phyloP scores from a whole-genome alignment of 1,140 invertebrate genomes.

The Drosophila parvula region DNA sequence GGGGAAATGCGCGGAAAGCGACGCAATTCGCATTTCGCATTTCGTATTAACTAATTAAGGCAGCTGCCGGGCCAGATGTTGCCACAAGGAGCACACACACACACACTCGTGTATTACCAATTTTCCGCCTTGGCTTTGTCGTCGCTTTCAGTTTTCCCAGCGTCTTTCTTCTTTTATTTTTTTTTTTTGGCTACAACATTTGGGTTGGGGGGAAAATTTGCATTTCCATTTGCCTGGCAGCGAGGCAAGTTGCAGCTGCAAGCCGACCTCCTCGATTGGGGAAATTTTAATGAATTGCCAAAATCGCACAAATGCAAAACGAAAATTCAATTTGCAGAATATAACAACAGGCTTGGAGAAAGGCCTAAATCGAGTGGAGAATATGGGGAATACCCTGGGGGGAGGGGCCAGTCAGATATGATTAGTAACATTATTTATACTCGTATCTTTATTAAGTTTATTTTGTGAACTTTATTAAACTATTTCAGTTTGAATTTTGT shows the following conservation, averaged over 20 bases:
- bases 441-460: too few relatives aligned
- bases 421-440: too few relatives aligned
- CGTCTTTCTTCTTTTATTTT: neutral
- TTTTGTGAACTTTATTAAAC: too few relatives aligned
- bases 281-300: conserved; percentile 76
- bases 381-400: conserved; percentile 8
- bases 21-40: neutral
- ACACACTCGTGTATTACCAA: conserved; percentile 26
- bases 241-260: conserved; percentile 39
- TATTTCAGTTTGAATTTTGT: too few relatives aligned
- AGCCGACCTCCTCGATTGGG: neutral
- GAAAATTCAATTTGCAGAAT: conserved; percentile 76
- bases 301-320: conserved; percentile 73
- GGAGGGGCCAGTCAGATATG: too few relatives aligned
- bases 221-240: conserved; percentile 65
- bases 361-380: neutral
- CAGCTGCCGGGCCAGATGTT: conserved; percentile 46
- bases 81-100: conserved; percentile 16
- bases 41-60: conserved; percentile 53
- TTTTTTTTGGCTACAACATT: conserved; percentile 2
- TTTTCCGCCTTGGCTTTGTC: conserved; percentile 50
- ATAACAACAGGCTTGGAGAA: conserved; percentile 52
- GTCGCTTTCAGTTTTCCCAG: conserved; percentile 28
- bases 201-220: conserved; percentile 41
- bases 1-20: neutral